Evolutionary conservation across 2,113 vertebrate species (phyloP).

Genomic region (Thamnophis sirtalis): DNA sequence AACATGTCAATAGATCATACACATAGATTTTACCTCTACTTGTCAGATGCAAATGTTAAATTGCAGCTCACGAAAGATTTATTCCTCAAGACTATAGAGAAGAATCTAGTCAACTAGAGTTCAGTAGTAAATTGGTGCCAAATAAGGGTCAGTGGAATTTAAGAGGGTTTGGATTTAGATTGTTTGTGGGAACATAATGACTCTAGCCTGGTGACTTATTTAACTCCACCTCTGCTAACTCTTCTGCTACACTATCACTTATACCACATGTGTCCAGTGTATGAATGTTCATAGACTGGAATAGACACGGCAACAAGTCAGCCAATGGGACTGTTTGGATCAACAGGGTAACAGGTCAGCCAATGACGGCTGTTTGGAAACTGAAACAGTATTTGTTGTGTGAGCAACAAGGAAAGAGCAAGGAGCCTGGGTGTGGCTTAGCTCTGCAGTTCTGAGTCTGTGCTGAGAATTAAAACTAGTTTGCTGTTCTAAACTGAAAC

Average conservation of each 20-base stretch:
- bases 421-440: too few relatives aligned
- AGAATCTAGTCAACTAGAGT: background rate
- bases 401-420: too few relatives aligned
- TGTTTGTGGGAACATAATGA: background rate
- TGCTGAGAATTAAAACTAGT: too few relatives aligned
- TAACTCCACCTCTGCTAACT: background rate
- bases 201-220: background rate
- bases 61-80: background rate
- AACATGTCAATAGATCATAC: too few relatives aligned
- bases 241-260: background rate
- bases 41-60: background rate
- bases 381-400: too few relatives aligned
- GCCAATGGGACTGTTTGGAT: too few relatives aligned
- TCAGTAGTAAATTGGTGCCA: background rate
- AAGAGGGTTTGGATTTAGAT: background rate
- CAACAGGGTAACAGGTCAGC: too few relatives aligned
- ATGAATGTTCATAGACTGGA: too few relatives aligned
- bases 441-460: too few relatives aligned
- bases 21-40: background rate
- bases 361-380: too few relatives aligned
- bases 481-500: too few relatives aligned
- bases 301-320: too few relatives aligned
- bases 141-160: background rate
- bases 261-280: background rate
- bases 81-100: background rate